phyloP scores from a whole-genome alignment of 2,888 invertebrate species.

The Helleia helle region DNA sequence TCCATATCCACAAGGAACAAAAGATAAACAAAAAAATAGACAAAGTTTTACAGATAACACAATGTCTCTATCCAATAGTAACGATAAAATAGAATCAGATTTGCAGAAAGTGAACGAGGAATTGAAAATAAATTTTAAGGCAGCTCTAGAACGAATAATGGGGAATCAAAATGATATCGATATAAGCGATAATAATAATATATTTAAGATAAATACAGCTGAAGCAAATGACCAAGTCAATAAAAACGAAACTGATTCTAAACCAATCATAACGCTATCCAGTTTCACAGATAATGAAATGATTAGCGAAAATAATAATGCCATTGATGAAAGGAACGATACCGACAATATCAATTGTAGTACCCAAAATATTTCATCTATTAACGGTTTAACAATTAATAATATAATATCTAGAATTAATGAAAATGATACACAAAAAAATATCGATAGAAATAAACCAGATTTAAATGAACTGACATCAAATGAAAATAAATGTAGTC shows the following conservation, averaged over 20 bases:
- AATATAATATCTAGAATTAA: neutral
- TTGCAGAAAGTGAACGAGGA: conserved; percentile 52
- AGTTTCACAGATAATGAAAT: too few species aligned
- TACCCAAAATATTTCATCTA: neutral
- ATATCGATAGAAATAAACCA: too few species aligned
- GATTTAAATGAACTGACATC: too few species aligned
- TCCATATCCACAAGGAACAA: conserved; percentile 43
- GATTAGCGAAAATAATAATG: neutral
- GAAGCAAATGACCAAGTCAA: neutral
- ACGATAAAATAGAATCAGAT: conserved; percentile 39
- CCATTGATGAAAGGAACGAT: neutral
- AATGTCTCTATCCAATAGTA: conserved; percentile 22
- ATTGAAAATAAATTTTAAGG: conserved; percentile 48
- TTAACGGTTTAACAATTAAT: neutral
- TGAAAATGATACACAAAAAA: too few species aligned
- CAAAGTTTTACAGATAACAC: conserved; percentile 24
- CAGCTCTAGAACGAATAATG: conserved; percentile 51
- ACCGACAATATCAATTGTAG: neutral
- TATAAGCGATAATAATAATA: too few species aligned
- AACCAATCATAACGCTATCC: too few species aligned
- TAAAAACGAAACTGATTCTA: neutral
- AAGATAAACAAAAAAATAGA: conserved; percentile 14
- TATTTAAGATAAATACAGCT: too few species aligned
- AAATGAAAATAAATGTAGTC: too few species aligned
- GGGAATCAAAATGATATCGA: conserved; percentile 28